Evolutionary conservation across 2,797 vertebrate genomes (phyloP).

Genomic region (Cryptoblepharus egeriae): DNA sequence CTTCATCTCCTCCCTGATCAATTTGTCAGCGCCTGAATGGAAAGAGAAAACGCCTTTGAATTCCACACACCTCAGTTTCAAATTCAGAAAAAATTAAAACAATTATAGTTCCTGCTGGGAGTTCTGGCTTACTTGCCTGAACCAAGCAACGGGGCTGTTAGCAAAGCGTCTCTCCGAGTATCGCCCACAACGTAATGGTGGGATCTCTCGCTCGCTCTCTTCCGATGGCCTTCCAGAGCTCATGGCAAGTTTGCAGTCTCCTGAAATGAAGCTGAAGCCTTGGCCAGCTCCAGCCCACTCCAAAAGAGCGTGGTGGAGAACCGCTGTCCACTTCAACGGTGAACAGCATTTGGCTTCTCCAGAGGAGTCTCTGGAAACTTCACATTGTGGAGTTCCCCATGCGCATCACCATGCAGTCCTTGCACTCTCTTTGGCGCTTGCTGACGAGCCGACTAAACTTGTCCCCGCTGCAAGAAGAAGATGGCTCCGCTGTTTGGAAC

Average conservation of each 20-base stretch:
- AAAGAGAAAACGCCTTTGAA: slow-evolving; percentile 3
- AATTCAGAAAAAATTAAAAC: slow-evolving; percentile 36
- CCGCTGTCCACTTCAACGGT: background rate
- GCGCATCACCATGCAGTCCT: background rate
- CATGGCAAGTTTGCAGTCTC: background rate
- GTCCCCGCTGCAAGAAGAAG: background rate
- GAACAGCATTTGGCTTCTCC: background rate
- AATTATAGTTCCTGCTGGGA: slow-evolving; percentile 27
- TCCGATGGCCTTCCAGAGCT: background rate
- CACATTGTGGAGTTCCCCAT: background rate
- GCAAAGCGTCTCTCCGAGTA: too few species aligned
- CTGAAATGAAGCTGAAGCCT: background rate
- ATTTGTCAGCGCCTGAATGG: background rate
- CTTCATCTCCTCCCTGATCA: background rate
- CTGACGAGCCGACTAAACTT: too few species aligned
- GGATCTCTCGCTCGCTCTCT: background rate
- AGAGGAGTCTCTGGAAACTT: background rate
- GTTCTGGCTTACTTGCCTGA: background rate
- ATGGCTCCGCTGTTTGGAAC: background rate
- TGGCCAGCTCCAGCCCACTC: background rate
- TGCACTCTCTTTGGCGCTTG: too few species aligned
- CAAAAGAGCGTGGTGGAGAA: background rate
- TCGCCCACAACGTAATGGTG: background rate
- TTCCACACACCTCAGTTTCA: slow-evolving; percentile 10
- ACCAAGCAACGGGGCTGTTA: background rate